Conservation (phyloP, 2,113 vertebrate genomes). For the Toxostoma redivivum region DNA sequence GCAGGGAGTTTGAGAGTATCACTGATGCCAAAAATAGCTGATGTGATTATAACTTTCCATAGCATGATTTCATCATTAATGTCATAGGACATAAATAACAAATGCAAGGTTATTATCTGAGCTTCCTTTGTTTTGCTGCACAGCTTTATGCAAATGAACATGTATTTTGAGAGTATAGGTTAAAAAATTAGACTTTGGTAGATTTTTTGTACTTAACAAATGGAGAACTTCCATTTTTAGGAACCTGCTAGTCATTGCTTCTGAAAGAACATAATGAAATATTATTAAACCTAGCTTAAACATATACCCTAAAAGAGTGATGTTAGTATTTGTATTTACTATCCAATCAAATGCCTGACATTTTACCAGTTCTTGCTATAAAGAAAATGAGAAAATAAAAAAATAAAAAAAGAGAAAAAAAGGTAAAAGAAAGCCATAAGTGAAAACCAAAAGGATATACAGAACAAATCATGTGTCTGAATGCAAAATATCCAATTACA, state of each 20-base stretch:
- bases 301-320: background rate
- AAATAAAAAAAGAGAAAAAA: background rate
- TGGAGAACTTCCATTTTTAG: background rate
- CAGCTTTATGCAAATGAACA: background rate
- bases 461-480: background rate
- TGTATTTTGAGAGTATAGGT: background rate
- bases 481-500: background rate
- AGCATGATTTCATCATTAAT: background rate
- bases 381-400: background rate
- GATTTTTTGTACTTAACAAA: background rate
- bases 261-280: slow-evolving; percentile 3
- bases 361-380: background rate
- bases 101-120: background rate
- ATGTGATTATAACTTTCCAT: background rate
- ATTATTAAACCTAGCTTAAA: background rate
- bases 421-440: background rate
- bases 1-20: background rate
- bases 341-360: background rate
- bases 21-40: background rate
- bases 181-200: background rate
- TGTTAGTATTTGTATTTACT: background rate
- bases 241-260: background rate
- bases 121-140: background rate
- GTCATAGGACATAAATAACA: background rate
- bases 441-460: background rate